Evolutionary conservation across 2,888 invertebrate species (phyloP), one percentile per base, ranked within the genome.

Genomic region (Standfussiana lucernea): DNA sequence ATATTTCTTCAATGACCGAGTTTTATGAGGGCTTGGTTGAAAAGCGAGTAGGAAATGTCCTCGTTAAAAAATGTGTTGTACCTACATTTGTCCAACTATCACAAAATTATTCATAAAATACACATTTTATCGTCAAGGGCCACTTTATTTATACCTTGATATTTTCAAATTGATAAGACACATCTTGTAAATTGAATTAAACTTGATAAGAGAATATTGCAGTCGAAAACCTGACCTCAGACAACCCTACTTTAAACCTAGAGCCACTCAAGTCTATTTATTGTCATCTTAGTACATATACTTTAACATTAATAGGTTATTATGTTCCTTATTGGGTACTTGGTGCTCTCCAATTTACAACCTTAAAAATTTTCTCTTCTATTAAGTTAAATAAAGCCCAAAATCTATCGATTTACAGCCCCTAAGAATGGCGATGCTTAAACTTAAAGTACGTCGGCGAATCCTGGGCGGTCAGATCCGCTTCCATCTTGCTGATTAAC

Each of bases 1-100:
- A 56, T 42, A 75, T 13, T 84, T 69, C 64, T 77, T 65, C 69
- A 69, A 50, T 42, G 42, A 56, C 53, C 37, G 50, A 67, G 8
- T 66, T 82, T 35, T 18, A 53, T 10, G 40, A 32, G 18, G 32
- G 61, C 28, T 32, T 70, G 35, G 5, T 2, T 50, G 35, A 61
- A 40, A 50, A 81, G 21, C 32, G 65, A 15, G 7, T 35, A 21
- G 8, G 40, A 53, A 67, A 73, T 32, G 18, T 40, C 18, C 6
- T 35, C 28, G 21, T 50, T 59, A 5, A 32, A 40, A 66, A 61
- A 5, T 21, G 35, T 8, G 3, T 21, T 61, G 6, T 18, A 21
- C 35, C 61, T 32, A 35, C 11, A 56, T 37, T 8, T 21, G 45
- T 45, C 2, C 10, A 32, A 4, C 71, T 53, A 37, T 45, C 42